A percentile compares a stretch with the other conserved stretches of the same genome.
Evolutionary conservation across 2,888 invertebrate species (phyloP).

Genomic region (Lasioglossum pauxillum): DNA sequence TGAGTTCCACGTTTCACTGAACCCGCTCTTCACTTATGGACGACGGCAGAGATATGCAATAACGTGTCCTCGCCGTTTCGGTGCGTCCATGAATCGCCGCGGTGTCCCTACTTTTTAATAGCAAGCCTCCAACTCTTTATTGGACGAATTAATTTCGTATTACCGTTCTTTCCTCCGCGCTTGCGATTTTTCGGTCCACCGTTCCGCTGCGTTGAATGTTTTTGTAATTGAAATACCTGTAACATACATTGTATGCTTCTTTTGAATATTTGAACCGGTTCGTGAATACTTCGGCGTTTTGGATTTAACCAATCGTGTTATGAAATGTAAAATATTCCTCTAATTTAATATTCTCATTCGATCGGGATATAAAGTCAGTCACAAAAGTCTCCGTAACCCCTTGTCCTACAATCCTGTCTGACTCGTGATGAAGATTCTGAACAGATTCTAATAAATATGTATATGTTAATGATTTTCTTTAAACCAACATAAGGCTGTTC

Average conservation of each 20-base stretch:
- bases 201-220: not conserved
- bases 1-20: conserved; percentile 67
- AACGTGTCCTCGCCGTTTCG: conserved; percentile 28
- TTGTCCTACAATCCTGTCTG: too few relatives aligned
- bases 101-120: conserved; percentile 27
- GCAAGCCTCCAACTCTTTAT: conserved; percentile 11
- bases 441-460: too few relatives aligned
- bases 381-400: too few relatives aligned
- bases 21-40: conserved; percentile 44
- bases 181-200: not conserved
- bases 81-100: conserved; percentile 20
- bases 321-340: not conserved
- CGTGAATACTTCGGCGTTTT: not conserved
- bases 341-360: too few relatives aligned
- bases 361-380: too few relatives aligned
- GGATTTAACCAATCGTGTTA: too few relatives aligned
- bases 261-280: not conserved
- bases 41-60: conserved; percentile 47
- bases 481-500: too few relatives aligned
- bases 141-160: conserved; percentile 33
- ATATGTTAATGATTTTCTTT: too few relatives aligned
- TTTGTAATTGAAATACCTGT: not conserved
- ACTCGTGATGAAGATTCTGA: too few relatives aligned
- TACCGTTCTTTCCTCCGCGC: not conserved
- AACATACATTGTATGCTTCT: not conserved